These are phyloP conservation scores for Mesitornis unicolor DNA, from an alignment of 2,113 vertebrate species.

Conservation along the genomic window DNA sequence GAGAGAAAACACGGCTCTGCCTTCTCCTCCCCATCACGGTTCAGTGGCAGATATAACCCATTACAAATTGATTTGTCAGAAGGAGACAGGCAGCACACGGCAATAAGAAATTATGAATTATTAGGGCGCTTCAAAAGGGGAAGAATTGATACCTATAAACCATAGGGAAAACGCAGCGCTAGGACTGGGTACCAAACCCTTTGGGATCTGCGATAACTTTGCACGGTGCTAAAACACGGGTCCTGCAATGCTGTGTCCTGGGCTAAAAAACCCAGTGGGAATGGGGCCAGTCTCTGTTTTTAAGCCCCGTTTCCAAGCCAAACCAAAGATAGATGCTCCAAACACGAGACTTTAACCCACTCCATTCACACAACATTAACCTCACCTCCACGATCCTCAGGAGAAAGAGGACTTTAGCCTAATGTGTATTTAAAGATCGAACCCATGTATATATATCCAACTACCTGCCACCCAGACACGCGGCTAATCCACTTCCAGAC, in stretches of 20 bases:
- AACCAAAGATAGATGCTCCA: not conserved
- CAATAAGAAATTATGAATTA: constrained; percentile 36
- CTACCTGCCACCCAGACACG: not conserved
- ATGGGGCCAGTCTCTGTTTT: not conserved
- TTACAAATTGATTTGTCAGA: constrained; percentile 33
- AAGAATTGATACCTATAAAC: not conserved
- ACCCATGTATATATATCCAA: not conserved
- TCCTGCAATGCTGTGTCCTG: not conserved
- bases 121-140: not conserved
- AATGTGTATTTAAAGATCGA: constrained; percentile 46
- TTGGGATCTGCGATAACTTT: not conserved
- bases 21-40: not conserved
- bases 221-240: fast-evolving
- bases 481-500: constrained; percentile 29
- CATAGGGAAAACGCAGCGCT: not conserved
- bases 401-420: not conserved
- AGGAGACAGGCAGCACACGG: not conserved
- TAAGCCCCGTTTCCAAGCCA: not conserved
- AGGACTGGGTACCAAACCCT: not conserved
- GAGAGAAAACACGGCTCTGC: not conserved
- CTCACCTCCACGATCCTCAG: not conserved
- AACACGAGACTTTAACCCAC: fast-evolving
- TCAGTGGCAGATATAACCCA: not conserved
- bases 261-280: not conserved
- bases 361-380: not conserved